Conservation (phyloP, 2,113 vertebrate genomes). For the Sciurus niger region DNA sequence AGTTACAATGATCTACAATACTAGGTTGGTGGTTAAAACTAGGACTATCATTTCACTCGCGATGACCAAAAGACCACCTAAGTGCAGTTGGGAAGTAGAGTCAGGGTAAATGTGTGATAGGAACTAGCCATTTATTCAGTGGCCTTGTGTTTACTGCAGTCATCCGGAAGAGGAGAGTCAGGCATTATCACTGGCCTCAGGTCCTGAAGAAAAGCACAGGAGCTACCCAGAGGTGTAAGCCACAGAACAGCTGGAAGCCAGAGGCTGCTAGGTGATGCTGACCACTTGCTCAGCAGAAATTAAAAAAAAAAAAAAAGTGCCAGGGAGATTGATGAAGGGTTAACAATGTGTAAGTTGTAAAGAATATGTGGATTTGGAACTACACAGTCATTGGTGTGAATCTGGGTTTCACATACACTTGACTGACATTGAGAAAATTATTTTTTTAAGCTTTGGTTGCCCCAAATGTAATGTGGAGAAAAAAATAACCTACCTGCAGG, state of each 20-base stretch:
- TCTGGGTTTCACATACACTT: background rate
- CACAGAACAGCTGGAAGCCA: background rate
- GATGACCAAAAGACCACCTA: background rate
- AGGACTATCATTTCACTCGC: background rate
- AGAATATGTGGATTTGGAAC: background rate
- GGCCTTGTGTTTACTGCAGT: background rate
- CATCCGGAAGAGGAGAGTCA: background rate
- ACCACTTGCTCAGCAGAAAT: background rate
- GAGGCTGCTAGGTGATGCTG: background rate
- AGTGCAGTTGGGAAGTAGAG: background rate
- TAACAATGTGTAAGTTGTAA: background rate
- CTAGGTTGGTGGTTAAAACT: background rate
- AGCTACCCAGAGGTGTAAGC: background rate
- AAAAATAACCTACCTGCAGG: constrained; percentile 27
- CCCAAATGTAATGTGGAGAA: constrained; percentile 4
- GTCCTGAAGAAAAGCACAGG: no score
- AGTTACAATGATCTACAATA: background rate
- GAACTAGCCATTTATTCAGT: background rate
- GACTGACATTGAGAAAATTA: constrained; percentile 36
- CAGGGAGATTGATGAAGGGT: background rate
- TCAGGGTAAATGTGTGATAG: background rate
- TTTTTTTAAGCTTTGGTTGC: constrained; percentile 40
- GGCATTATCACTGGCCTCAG: background rate
- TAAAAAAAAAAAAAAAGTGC: no score
- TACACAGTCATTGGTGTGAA: background rate